Evolutionary conservation across 2,113 vertebrate genomes (phyloP), one percentile per base, ranked within the genome.

Genomic region (Mastomys coucha): DNA sequence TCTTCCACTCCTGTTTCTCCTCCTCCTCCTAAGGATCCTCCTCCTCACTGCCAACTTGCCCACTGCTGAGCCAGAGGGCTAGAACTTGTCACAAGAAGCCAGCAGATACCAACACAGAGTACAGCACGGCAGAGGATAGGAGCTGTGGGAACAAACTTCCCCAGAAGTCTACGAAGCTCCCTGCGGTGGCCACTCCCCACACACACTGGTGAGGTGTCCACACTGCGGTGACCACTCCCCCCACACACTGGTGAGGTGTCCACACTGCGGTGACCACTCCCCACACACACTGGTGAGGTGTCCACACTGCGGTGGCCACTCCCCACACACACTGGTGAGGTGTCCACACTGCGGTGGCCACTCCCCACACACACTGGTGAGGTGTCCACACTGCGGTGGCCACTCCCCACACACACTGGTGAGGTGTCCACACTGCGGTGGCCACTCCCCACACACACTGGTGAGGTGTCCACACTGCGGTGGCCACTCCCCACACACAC

Each of bases 301-400:
- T 90, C 92, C 93, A 19, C 69, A 42, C 70, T 13, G 95, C 94
- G n/a, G n/a, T n/a, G n/a, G n/a, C n/a, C n/a, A n/a, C n/a, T n/a
- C n/a, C n/a, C n/a, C n/a, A 11, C 67, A 17, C 31, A 11, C 33
- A 58, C 75, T 72, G 63, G 1, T 63, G n/a, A 36, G 80, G 89
- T 51, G 80, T 90, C 92, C 93, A 19, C 69, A 42, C 70, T 13
- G 95, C 94, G n/a, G n/a, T n/a, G n/a, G n/a, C n/a, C n/a, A n/a
- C n/a, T n/a, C n/a, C n/a, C n/a, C n/a, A 11, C 67, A 17, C 31
- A 11, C 33, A 58, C 75, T 72, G 63, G 1, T 63, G n/a, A 36
- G 80, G 89, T 51, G 80, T 90, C 92, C 93, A 19, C 69, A 42
- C 70, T 13, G 95, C 94, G n/a, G n/a, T n/a, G n/a, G n/a, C n/a